Base-by-base conservation (phyloP, 2,113 vertebrate species). In the Echinops telfairi region DNA sequence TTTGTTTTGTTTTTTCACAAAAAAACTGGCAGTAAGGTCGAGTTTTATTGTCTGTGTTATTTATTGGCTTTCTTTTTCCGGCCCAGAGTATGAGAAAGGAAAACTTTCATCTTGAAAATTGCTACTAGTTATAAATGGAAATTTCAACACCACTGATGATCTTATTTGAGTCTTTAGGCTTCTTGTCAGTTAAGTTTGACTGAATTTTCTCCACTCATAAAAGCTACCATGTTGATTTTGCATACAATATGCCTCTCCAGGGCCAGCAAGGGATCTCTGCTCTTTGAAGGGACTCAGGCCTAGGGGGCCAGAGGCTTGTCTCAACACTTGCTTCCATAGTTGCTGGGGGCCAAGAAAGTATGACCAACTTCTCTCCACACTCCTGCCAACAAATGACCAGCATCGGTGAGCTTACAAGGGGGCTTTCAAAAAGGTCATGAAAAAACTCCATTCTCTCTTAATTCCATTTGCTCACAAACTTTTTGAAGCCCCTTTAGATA, bases 61-160 rank as follows among this genome's bases (percentile, higher is more conserved):
- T 80, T 83, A n/a, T 14, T 83, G 22, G 11, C 22, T 86, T 89
- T 47, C 58, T 62, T 90, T 87, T 90, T 66, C 36, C 40, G 36
- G 31, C 70, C 40, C 40, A 40, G 40, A 40, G 40, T 62, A 14
- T 27, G 27, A 60, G 25, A 86, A 89, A 89, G 66, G 47, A 71
- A 89, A 73, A 89, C 47, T 66, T 94, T 79, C 40, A 1, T 47
- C 36, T 84, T 86, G 47, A 83, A 95, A 43, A 68, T 29, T 68
- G 16, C 75, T 3, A 11, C 80, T 31, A 38, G 81, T 53, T 11
- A 53, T 14, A 53, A 14, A 53, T 53, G 47, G 47, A 53, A 53
- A 53, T 53, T 14, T 53, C 47, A 70, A 43, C 20, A 76, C 25
- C 3, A 77, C 20, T 70, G 70, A 66, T 92, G 29, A 60, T 79